These are phyloP conservation scores for Emmelina monodactyla DNA, from an alignment of 2,888 invertebrate species.

Conservation along the genomic window DNA sequence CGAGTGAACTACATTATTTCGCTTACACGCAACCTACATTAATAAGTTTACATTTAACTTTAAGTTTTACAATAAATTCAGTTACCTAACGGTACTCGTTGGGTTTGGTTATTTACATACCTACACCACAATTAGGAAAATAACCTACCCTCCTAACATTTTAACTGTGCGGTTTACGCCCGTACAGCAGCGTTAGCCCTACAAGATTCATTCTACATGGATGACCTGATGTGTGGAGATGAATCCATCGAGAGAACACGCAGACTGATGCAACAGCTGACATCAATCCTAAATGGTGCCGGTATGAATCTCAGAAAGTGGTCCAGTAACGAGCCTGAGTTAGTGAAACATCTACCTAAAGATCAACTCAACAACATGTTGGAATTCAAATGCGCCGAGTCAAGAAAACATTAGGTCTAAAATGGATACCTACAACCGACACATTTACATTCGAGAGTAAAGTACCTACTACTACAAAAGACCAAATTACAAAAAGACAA, in stretches of 20 bases:
- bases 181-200: neutral
- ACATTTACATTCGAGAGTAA: conserved; percentile 5
- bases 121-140: no score
- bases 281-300: conserved; percentile 4
- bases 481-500: conserved; percentile 6
- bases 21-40: no score
- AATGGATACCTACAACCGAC: conserved; percentile 8
- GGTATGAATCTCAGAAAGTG: conserved; percentile 13
- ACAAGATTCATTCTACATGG: conserved; percentile 5
- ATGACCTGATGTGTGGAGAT: conserved; percentile 4
- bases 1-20: no score
- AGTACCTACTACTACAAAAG: neutral
- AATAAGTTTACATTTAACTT: no score
- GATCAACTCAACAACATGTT: conserved; percentile 3
- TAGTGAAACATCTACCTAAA: conserved; percentile 4
- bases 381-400: conserved; percentile 7
- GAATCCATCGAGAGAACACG: neutral
- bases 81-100: no score
- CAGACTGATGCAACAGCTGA: conserved; percentile 4
- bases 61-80: no score
- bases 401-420: conserved; percentile 9
- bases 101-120: no score
- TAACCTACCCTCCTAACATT: no score
- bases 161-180: no score
- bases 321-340: conserved; percentile 8